phyloP scores from a whole-genome alignment of 2,113 vertebrate genomes.

The Formicarius rufipectus region DNA sequence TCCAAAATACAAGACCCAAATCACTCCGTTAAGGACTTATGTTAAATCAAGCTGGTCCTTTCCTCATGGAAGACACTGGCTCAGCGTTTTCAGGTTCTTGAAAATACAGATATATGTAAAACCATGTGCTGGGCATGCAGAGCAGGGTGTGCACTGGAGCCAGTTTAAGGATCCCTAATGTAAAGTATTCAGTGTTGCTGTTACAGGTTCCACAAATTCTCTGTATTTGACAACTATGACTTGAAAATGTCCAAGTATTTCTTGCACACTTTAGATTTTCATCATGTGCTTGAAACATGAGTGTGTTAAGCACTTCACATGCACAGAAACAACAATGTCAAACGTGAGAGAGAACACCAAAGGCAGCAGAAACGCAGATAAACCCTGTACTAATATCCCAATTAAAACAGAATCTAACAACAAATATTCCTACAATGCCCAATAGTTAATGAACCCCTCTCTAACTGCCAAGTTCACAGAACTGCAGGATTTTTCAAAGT shows the following conservation, averaged over 20 bases:
- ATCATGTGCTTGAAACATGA: not conserved
- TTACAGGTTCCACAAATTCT: not conserved
- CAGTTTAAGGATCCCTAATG: not conserved
- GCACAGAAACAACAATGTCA: not conserved
- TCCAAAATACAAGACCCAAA: not conserved
- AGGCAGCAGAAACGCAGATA: not conserved
- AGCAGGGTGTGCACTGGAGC: not conserved
- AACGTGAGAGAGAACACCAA: not conserved
- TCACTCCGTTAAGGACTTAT: not conserved
- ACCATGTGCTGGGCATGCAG: not conserved
- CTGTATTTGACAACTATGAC: not conserved
- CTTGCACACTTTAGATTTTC: not conserved
- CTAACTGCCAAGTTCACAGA: not conserved
- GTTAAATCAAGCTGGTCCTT: not conserved
- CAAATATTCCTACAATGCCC: not conserved
- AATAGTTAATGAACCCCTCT: not conserved
- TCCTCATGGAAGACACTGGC: not conserved
- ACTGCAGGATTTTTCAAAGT: not conserved
- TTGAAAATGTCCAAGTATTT: not conserved
- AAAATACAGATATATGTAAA: not conserved
- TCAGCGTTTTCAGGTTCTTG: not conserved
- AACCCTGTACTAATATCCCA: not conserved
- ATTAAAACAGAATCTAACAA: not conserved
- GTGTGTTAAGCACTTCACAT: not conserved
- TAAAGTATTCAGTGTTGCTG: not conserved